phyloP scores from a whole-genome alignment of 1,140 invertebrate genomes.

The Himalopsyche phryganea region DNA sequence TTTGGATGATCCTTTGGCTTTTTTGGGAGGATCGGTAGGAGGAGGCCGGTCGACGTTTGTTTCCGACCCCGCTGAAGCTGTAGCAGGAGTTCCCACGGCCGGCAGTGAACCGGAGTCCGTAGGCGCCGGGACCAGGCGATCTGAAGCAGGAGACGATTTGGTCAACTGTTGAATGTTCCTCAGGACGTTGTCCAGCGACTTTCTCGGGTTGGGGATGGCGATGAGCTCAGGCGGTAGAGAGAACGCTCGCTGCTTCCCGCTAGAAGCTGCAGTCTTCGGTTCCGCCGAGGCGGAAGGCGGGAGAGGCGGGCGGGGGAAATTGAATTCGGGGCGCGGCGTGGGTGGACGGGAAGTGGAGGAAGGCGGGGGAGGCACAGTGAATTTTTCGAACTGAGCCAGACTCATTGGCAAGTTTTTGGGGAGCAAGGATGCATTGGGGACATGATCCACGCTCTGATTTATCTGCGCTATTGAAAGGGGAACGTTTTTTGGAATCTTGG shows the following conservation, averaged over 20 bases:
- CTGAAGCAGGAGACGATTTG: slow-evolving; percentile 39
- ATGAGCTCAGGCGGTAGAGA: slow-evolving; percentile 48
- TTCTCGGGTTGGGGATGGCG: slow-evolving; percentile 46
- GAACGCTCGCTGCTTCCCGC: slow-evolving; percentile 12
- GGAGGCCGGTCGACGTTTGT: slow-evolving; percentile 34
- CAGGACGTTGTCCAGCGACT: slow-evolving; percentile 49
- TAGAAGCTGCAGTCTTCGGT: slow-evolving; percentile 10
- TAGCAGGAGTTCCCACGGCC: slow-evolving; percentile 23
- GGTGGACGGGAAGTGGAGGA: slow-evolving; percentile 38
- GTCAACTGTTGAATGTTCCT: slow-evolving; percentile 51
- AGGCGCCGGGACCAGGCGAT: neutral
- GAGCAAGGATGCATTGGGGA: slow-evolving; percentile 10
- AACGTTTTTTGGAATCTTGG: slow-evolving; percentile 37
- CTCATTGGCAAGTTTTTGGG: slow-evolving; percentile 23
- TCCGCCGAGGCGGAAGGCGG: slow-evolving; percentile 12
- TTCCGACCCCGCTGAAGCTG: slow-evolving; percentile 1
- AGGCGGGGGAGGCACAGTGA: slow-evolving; percentile 38
- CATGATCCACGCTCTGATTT: slow-evolving; percentile 30
- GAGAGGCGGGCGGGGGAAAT: slow-evolving; percentile 16
- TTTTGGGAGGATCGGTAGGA: slow-evolving; percentile 44
- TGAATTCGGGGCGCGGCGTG: slow-evolving; percentile 22
- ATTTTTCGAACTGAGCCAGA: slow-evolving; percentile 32
- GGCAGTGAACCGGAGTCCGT: slow-evolving; percentile 22
- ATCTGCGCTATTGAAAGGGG: slow-evolving; percentile 41
- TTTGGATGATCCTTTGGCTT: slow-evolving; percentile 52